phyloP scores from a whole-genome alignment of 2,113 vertebrate species.

The Hippocampus comes region DNA sequence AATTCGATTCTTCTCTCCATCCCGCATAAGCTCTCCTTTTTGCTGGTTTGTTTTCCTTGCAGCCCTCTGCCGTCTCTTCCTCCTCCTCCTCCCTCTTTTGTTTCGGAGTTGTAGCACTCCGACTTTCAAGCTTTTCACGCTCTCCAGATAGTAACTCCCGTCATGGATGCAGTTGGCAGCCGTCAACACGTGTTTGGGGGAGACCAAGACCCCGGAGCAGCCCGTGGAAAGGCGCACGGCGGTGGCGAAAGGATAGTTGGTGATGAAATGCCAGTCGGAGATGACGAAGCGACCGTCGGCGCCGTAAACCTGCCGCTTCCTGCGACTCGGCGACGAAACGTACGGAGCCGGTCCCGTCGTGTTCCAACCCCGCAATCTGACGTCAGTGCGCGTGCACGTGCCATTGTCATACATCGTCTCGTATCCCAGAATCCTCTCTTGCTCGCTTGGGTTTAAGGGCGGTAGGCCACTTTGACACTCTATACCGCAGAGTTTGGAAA shows the following conservation, averaged over 20 bases:
- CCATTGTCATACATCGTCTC: slow-evolving; percentile 87
- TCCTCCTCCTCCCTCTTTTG: slow-evolving; percentile 52
- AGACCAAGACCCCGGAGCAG: slow-evolving; percentile 86
- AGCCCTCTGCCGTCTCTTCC: slow-evolving; percentile 15
- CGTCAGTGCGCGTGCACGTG: slow-evolving; percentile 79
- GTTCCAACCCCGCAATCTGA: slow-evolving; percentile 65
- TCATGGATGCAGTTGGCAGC: slow-evolving; percentile 90
- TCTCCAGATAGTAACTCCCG: slow-evolving; percentile 79
- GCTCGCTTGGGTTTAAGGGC: slow-evolving; percentile 66
- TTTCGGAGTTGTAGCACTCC: slow-evolving; percentile 79
- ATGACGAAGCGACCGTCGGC: slow-evolving; percentile 88
- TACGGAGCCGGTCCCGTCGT: neutral
- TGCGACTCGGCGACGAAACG: slow-evolving; percentile 41
- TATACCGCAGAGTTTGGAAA: slow-evolving; percentile 77
- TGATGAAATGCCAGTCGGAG: slow-evolving; percentile 78
- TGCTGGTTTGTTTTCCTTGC: slow-evolving; percentile 6
- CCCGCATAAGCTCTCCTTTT: slow-evolving; percentile 11
- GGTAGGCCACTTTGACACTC: slow-evolving; percentile 80
- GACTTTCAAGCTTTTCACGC: slow-evolving; percentile 76
- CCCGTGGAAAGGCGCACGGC: slow-evolving; percentile 87
- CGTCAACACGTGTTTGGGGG: slow-evolving; percentile 83
- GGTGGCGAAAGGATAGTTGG: slow-evolving; percentile 84
- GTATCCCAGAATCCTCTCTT: slow-evolving; percentile 83
- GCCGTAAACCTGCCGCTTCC: slow-evolving; percentile 84
- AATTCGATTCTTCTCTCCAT: slow-evolving; percentile 26